These are phyloP conservation scores for Megaceryle alcyon DNA, from an alignment of 2,797 vertebrate species.

Conservation along the genomic window DNA sequence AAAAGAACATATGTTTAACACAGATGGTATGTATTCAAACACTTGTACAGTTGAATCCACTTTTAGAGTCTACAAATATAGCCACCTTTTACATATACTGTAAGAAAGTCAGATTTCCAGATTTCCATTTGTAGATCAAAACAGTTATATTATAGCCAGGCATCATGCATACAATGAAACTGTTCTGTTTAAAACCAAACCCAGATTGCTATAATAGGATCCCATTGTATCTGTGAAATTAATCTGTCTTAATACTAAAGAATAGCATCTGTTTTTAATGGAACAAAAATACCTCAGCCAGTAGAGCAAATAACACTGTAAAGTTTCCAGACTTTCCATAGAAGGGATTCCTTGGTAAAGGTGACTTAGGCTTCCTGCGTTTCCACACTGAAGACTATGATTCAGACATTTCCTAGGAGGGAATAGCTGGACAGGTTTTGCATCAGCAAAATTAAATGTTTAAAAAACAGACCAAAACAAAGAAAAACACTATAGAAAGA, in stretches of 20 bases:
- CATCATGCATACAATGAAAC: background rate
- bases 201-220: constrained; percentile 53
- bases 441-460: background rate
- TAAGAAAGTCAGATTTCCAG: constrained; percentile 43
- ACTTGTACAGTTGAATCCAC: constrained; percentile 32
- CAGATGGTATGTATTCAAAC: constrained; percentile 55
- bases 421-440: background rate
- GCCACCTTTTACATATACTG: constrained; percentile 19
- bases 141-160: constrained; percentile 34
- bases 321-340: constrained; percentile 28
- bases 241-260: constrained; percentile 47
- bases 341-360: constrained; percentile 39
- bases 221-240: constrained; percentile 55
- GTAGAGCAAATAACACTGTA: background rate
- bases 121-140: constrained; percentile 61
- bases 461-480: background rate
- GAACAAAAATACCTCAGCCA: constrained; percentile 47
- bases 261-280: constrained; percentile 55
- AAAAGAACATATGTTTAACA: constrained; percentile 36
- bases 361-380: background rate
- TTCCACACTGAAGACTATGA: background rate
- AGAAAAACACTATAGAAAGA: background rate
- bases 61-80: constrained; percentile 52
- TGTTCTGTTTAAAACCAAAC: constrained; percentile 54
- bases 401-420: constrained; percentile 19